These are phyloP conservation scores for Xiphophorus hellerii DNA, from an alignment of 2,113 vertebrate genomes.

Conservation along the genomic window DNA sequence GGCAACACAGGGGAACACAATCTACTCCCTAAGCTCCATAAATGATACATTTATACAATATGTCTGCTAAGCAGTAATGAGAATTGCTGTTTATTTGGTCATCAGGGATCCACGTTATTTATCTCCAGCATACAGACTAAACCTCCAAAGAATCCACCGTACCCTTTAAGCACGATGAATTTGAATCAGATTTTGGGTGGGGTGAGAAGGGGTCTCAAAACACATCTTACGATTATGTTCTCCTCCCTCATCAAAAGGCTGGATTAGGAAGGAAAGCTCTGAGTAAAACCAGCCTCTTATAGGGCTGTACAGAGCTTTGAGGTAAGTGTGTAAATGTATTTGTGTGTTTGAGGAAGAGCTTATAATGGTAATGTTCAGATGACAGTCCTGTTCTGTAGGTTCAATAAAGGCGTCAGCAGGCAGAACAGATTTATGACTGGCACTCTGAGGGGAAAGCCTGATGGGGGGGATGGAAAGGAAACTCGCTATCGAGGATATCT, in stretches of 20 bases:
- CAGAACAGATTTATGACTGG: conserved; percentile 63
- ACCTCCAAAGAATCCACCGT: conserved; percentile 24
- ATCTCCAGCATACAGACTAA: conserved; percentile 58
- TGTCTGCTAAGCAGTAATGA: conserved; percentile 34
- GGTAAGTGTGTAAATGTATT: conserved; percentile 35
- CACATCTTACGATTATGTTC: conserved; percentile 36
- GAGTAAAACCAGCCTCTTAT: conserved; percentile 30
- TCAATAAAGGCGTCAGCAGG: conserved; percentile 58
- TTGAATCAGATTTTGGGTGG: conserved; percentile 29
- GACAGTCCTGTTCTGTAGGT: conserved; percentile 46
- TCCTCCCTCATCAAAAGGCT: conserved; percentile 26
- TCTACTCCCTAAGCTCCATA: conserved; percentile 13
- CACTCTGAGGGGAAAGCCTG: conserved; percentile 39
- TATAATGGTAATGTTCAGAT: conserved; percentile 55
- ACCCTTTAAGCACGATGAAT: conserved; percentile 1
- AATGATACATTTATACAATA: conserved; percentile 7
- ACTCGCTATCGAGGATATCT: conserved; percentile 52
- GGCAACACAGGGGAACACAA: conserved; percentile 38
- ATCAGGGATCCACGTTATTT: conserved; percentile 40
- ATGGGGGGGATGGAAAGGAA: conserved; percentile 60
- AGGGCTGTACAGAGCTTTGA: conserved; percentile 29
- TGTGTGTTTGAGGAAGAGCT: conserved; percentile 22
- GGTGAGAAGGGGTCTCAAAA: conserved; percentile 23
- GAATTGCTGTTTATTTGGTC: conserved; percentile 34
- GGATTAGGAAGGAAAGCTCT: conserved; percentile 43